Conservation (phyloP, 2,113 vertebrate genomes). For the Fregetta grallaria region DNA sequence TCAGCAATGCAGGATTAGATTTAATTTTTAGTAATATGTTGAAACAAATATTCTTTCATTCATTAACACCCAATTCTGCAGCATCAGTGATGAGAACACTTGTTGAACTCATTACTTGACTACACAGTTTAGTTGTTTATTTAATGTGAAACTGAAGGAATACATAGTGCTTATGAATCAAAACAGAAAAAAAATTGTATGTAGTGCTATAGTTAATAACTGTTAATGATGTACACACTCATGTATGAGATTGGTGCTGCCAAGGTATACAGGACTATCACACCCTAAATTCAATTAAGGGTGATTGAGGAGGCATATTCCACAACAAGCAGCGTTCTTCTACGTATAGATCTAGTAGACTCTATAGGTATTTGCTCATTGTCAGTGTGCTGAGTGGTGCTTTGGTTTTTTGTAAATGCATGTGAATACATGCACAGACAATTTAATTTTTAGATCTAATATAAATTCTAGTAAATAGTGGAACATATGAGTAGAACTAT, state of each 20-base stretch:
- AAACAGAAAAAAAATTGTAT: not conserved
- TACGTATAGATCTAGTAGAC: not conserved
- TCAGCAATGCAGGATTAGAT: not conserved
- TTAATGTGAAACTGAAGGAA: not conserved
- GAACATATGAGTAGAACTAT: not conserved
- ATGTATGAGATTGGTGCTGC: accelerated
- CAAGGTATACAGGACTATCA: not conserved
- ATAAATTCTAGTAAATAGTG: not conserved
- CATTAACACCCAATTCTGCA: not conserved
- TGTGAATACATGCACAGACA: not conserved
- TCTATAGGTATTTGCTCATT: not conserved
- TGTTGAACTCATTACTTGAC: not conserved
- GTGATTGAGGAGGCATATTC: not conserved
- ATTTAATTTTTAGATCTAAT: not conserved
- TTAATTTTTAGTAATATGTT: not conserved
- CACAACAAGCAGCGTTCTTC: not conserved
- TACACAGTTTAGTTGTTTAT: not conserved
- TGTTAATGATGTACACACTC: not conserved
- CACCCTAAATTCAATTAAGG: not conserved
- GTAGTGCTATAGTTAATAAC: not conserved
- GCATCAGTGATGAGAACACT: not conserved
- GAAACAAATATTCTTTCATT: not conserved
- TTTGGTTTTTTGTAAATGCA: not conserved
- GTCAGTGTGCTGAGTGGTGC: not conserved
- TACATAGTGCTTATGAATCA: not conserved